Base-by-base conservation (phyloP, 2,113 vertebrate genomes). In the Hippocampus abdominalis region DNA sequence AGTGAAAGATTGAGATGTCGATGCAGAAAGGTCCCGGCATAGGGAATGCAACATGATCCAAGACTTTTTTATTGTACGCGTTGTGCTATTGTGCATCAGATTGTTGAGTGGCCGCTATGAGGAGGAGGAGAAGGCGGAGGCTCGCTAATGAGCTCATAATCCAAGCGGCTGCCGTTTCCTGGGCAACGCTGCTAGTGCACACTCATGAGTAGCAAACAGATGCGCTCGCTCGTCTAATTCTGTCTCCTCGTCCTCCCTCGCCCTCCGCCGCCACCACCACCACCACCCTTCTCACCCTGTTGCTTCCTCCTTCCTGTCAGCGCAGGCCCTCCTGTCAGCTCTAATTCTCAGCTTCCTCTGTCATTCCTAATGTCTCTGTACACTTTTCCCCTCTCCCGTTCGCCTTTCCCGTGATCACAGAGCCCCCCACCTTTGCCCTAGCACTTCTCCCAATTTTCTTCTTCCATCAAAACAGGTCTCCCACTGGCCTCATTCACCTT, bases 61-160 rank as follows among this genome's bases (percentile, higher is more conserved):
- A 72, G 64, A 75, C 40, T 72, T 77, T 77, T 57, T 25, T 68
- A 74, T 80, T 79, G 60, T 69, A 49, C 70, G 64, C 51, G 29
- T 76, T 76, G 57, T 27, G 53, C 13, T 61, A 18, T 49, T 83
- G 74, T 81, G 83, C 73, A 81, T 73, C 76, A 77, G 84, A 81
- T 79, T 68, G 71, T 81, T 84, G 86, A 83, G 81, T 48, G 64
- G 63, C 70, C 70, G 68, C 75, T 56, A 65, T 32, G 73, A 67
- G 66, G 66, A 57, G 66, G 66, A 57, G 63, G 61, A 80, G 81
- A 79, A 83, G 77, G 77, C 79, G 82, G 80, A 84, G 77, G 77
- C 73, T 77, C 79, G 73, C 86, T 89, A 89, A 91, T 91, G 88
- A 90, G 88, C 87, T 88, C 87, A 86, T 88, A 88, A 88, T 89